A percentile compares a stretch with the other conserved stretches of the same genome.
phyloP scores from a whole-genome alignment of 2,888 invertebrate species.

The Melinopterus prodromus region DNA sequence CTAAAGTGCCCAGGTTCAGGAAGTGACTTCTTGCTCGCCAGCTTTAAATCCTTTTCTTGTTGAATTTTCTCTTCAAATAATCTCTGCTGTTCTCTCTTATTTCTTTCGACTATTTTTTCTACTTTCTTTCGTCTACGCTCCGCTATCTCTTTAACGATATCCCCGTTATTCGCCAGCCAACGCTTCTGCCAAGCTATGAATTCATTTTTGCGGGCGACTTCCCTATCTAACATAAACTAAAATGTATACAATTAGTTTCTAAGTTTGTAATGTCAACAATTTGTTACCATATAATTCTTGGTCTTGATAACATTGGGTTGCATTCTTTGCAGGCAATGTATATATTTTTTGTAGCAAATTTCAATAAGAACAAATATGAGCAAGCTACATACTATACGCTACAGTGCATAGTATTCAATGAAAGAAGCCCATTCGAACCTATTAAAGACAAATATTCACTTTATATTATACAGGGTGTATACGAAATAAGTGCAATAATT shows the following conservation, averaged over 20 bases:
- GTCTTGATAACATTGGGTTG: too few species aligned
- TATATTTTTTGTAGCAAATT: too few species aligned
- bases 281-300: too few species aligned
- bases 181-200: constrained; percentile 69
- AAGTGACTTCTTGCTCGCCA: constrained; percentile 31
- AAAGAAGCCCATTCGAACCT: too few species aligned
- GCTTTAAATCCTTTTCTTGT: constrained; percentile 43
- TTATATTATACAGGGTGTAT: too few species aligned
- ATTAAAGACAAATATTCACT: too few species aligned
- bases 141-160: constrained; percentile 46
- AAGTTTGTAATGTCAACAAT: not conserved
- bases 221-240: constrained; percentile 61
- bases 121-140: constrained; percentile 50
- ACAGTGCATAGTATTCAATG: too few species aligned
- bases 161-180: constrained; percentile 64
- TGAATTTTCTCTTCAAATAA: constrained; percentile 33
- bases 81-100: constrained; percentile 36
- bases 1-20: constrained; percentile 45
- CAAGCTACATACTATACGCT: too few species aligned
- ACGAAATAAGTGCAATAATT: too few species aligned
- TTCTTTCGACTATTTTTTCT: constrained; percentile 39
- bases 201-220: constrained; percentile 64
- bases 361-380: too few species aligned
- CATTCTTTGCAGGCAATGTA: too few species aligned
- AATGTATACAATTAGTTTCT: not conserved